A percentile compares a stretch with the other conserved stretches of the same genome.
These are phyloP conservation scores for Merluccius polli DNA, from an alignment of 2,797 vertebrate genomes.

Conservation along the genomic window DNA sequence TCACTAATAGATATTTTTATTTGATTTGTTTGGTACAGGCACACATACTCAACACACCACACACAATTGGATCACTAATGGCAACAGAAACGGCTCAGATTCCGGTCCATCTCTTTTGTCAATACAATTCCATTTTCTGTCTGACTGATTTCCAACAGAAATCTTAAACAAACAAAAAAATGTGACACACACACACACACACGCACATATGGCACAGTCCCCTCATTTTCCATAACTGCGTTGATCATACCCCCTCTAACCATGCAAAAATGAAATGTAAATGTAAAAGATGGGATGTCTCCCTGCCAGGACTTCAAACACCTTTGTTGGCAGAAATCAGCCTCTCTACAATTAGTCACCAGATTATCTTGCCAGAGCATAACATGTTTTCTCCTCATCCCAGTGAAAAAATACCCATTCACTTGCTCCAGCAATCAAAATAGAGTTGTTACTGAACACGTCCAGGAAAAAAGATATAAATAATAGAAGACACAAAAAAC, in stretches of 20 bases:
- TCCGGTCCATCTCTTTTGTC: conserved; percentile 42
- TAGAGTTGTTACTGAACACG: conserved; percentile 12
- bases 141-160: conserved; percentile 39
- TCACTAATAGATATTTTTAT: no score
- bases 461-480: conserved; percentile 4
- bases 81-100: conserved; percentile 29
- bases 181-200: conserved; percentile 9
- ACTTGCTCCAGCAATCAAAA: conserved; percentile 25
- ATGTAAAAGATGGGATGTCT: conserved; percentile 44
- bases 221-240: conserved; percentile 46
- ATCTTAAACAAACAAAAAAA: conserved; percentile 39
- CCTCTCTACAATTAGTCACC: conserved; percentile 60
- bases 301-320: conserved; percentile 43
- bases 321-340: conserved; percentile 55
- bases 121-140: conserved; percentile 46
- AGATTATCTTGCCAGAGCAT: conserved; percentile 60
- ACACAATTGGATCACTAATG: conserved; percentile 42
- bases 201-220: conserved; percentile 22
- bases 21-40: no score
- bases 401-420: conserved; percentile 26
- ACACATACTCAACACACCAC: conserved; percentile 16
- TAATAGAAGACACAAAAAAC: not conserved
- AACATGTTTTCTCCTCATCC: conserved; percentile 37
- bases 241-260: conserved; percentile 38
- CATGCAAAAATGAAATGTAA: conserved; percentile 29